phyloP scores from a whole-genome alignment of 2,888 invertebrate genomes.

The Apamea sordens region DNA sequence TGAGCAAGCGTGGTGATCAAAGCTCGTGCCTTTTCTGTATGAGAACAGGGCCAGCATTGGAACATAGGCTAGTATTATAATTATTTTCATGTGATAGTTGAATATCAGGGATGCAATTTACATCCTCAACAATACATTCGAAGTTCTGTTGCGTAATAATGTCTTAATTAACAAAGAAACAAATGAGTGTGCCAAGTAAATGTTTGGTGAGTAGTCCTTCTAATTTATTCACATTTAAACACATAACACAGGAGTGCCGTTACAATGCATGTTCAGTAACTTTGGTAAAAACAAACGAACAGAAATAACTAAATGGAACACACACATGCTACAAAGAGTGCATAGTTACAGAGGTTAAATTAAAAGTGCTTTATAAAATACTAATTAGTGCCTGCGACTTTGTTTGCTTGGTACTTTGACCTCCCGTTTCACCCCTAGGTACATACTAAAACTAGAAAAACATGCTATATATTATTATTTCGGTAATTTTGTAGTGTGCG shows the following conservation, averaged over 20 bases:
- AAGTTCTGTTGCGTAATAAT: no score
- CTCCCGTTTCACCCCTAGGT: neutral
- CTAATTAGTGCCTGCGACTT: slow-evolving; percentile 35
- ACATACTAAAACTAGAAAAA: neutral
- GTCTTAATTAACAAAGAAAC: neutral
- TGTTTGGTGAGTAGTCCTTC: neutral
- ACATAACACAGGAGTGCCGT: neutral
- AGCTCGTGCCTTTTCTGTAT: neutral
- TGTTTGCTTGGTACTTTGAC: slow-evolving; percentile 27
- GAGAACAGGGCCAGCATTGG: neutral
- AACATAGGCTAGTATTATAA: neutral
- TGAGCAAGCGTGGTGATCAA: neutral
- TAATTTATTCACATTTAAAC: slow-evolving; percentile 24
- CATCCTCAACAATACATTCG: no score
- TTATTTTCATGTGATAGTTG: neutral
- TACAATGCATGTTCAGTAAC: slow-evolving; percentile 27
- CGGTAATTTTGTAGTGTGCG: neutral
- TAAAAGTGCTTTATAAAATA: slow-evolving; percentile 49
- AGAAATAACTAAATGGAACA: slow-evolving; percentile 20
- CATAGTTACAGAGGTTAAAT: slow-evolving; percentile 38
- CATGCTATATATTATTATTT: neutral
- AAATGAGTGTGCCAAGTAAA: neutral
- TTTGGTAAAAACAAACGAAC: slow-evolving; percentile 36
- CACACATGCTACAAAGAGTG: slow-evolving; percentile 47
- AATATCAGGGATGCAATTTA: neutral